Base-by-base conservation (phyloP, 1,140 invertebrate genomes). In the Apolygus lucorum region DNA sequence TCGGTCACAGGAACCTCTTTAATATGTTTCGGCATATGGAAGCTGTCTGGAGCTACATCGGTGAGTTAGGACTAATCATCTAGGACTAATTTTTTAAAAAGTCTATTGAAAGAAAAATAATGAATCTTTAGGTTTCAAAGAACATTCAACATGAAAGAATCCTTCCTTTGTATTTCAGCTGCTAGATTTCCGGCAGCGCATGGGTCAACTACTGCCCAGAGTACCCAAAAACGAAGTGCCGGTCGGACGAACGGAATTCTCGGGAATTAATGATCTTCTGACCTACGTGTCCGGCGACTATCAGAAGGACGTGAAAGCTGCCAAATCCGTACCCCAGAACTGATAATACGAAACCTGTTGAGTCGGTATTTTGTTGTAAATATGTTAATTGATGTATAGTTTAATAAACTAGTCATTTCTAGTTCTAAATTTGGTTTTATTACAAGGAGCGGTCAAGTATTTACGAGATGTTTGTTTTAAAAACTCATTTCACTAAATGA, bases 21-120 rank as follows among this genome's bases (percentile, higher is more conserved):
- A 62, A 79, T 96, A 68, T 91, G 88, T 77, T 94, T 88, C 79
- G 84, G 85, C 13, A 86, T 95, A 68, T 96, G 92, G 91, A 96
- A 95, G 82, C 74, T 93, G 4, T 88, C 91, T 29, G 93, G 92
- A 71, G 92, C 91, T 28, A 85, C 86, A 74, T 85, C 90, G 84
- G 87, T 90, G 76, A 81, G 78, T 75, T 42, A 8, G 17, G n/a
- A n/a, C n/a, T n/a, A n/a, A n/a, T n/a, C n/a, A n/a, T n/a, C n/a
- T n/a, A n/a, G n/a, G n/a, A n/a, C n/a, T 42, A 8, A 42, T 17
- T 8, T 42, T 17, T 42, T 17, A 42, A 4, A 42, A 42, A 8
- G 4, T 4, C 4, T 42, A 42, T 17, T 42, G 34, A 17, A 8
- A 42, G 4, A 8, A 8, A 8, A 17, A 42, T 42, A 17, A 42